Conservation (phyloP, 2,888 invertebrate species). For the Camptogramma bilineatum region DNA sequence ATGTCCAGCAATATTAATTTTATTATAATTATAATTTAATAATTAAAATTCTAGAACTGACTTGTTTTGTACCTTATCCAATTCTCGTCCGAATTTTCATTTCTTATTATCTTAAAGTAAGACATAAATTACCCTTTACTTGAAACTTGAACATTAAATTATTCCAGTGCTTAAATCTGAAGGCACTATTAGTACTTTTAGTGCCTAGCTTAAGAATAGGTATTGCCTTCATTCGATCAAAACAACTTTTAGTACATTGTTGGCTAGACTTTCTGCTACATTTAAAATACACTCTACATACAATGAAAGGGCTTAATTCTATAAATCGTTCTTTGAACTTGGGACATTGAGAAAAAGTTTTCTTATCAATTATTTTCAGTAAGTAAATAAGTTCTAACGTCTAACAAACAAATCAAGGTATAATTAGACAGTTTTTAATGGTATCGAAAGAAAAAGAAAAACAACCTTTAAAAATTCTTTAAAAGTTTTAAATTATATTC, state of each 20-base stretch:
- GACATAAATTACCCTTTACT: not conserved
- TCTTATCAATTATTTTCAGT: not conserved
- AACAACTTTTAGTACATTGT: conserved; percentile 18
- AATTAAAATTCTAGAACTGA: no score
- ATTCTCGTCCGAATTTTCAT: not conserved
- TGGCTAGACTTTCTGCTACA: conserved; percentile 26
- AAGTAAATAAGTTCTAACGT: not conserved
- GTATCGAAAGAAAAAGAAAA: not conserved
- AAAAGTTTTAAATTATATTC: no score
- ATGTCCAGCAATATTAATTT: no score
- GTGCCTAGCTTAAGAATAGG: not conserved
- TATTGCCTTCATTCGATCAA: conserved; percentile 6
- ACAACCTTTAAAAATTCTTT: not conserved
- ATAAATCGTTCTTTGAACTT: conserved; percentile 21
- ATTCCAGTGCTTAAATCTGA: conserved; percentile 3
- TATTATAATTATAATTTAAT: no score
- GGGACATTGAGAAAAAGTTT: not conserved
- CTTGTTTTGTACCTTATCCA: no score
- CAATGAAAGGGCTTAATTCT: conserved; percentile 8
- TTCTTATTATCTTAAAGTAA: not conserved
- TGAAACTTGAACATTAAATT: not conserved
- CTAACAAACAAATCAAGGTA: not conserved
- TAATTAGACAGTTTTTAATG: not conserved
- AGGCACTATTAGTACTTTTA: conserved; percentile 1
- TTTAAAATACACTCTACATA: conserved; percentile 11